These are phyloP conservation scores for Lumbricus terrestris DNA, from an alignment of 2,888 invertebrate genomes.

Conservation along the genomic window DNA sequence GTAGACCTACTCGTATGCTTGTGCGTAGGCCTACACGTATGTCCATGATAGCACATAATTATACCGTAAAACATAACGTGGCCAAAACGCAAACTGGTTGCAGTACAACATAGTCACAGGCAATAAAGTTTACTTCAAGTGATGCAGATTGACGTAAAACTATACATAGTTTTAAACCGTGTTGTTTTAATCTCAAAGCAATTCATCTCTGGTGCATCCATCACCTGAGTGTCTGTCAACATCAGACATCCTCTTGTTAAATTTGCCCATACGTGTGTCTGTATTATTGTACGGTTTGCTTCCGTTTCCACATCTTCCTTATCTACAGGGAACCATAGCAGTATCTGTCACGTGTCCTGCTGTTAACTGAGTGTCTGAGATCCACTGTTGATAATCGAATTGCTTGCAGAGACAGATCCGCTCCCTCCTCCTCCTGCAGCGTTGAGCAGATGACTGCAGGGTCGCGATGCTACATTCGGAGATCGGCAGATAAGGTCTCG, in stretches of 20 bases:
- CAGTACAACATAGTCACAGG: not conserved
- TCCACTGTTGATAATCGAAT: not conserved
- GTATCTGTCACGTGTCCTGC: not conserved
- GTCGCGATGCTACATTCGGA: too few species aligned
- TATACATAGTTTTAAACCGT: too few species aligned
- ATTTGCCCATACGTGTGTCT: not conserved
- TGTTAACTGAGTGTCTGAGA: not conserved
- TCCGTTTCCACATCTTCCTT: not conserved
- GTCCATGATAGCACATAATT: not conserved
- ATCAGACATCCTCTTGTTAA: not conserved
- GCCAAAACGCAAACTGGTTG: not conserved
- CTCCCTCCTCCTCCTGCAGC: too few species aligned
- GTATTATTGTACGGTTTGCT: not conserved
- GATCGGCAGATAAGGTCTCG: not conserved
- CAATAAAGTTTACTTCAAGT: not conserved
- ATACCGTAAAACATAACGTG: not conserved
- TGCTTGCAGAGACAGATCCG: not conserved
- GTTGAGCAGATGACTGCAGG: not conserved
- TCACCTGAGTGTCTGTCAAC: not conserved
- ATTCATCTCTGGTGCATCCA: not conserved
- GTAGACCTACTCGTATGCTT: too few species aligned
- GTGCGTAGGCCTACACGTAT: not conserved
- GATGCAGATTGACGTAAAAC: not conserved
- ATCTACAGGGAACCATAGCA: too few species aligned
- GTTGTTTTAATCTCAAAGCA: not conserved